Percentiles rank a stretch among this genome's conserved stretches.
phyloP scores from a whole-genome alignment of 2,797 vertebrate genomes.

The Pelodytes ibericus region DNA sequence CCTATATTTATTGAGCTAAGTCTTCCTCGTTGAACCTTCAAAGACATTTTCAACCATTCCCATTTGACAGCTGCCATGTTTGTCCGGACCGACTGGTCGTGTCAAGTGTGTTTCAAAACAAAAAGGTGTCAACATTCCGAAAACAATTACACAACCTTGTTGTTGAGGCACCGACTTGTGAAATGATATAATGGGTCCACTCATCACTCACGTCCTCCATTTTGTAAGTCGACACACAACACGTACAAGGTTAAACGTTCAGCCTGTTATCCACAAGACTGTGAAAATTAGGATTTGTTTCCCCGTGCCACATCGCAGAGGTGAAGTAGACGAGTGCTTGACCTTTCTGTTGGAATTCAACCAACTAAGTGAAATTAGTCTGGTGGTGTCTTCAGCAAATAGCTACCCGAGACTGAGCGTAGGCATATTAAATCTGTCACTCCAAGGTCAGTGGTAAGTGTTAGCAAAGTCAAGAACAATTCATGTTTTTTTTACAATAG shows the following conservation, averaged over 20 bases:
- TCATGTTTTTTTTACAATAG: conserved; percentile 40
- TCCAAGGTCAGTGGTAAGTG: conserved; percentile 54
- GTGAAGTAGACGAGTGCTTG: conserved; percentile 11
- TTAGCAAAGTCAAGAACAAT: conserved; percentile 54
- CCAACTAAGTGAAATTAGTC: conserved; percentile 44
- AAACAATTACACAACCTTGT: conserved; percentile 40
- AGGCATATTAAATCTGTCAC: conserved; percentile 47
- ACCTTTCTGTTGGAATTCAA: conserved; percentile 22
- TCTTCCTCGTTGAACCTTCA: not conserved
- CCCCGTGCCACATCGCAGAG: not conserved
- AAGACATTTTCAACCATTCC: not conserved
- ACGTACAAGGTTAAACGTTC: conserved; percentile 27
- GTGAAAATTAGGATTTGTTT: conserved; percentile 7
- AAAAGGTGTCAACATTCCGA: conserved; percentile 29
- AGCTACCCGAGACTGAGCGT: conserved; percentile 1
- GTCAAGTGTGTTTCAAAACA: not conserved
- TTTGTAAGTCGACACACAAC: conserved; percentile 10
- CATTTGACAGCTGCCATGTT: not conserved
- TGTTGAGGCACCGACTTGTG: conserved; percentile 50
- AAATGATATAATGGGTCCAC: conserved; percentile 39
- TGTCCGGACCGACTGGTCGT: conserved; percentile 13
- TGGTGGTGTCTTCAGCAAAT: conserved; percentile 22
- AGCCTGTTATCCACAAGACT: conserved; percentile 8
- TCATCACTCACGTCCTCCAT: conserved; percentile 24
- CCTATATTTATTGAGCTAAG: not conserved